These are phyloP conservation scores for Gambusia holbrooki DNA, from an alignment of 2,113 vertebrate species.

Conservation along the genomic window DNA sequence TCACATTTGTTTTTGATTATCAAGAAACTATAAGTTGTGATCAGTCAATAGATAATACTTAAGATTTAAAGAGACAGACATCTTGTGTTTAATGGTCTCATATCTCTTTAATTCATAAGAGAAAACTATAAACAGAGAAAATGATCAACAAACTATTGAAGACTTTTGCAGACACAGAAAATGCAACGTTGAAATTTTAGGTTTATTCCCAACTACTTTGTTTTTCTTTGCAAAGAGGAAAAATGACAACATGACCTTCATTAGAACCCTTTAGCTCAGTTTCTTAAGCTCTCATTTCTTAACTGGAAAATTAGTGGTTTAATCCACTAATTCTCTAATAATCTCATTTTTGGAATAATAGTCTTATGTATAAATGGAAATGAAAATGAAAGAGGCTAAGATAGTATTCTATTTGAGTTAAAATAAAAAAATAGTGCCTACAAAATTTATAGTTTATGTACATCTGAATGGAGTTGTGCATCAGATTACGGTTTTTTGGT, in stretches of 20 bases:
- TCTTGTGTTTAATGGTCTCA: no score
- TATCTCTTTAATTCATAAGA: no score
- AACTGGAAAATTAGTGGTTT: conserved; percentile 6
- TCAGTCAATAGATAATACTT: no score
- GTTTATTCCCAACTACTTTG: background rate
- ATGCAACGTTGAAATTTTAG: no score
- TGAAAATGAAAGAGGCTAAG: background rate
- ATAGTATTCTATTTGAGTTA: no score
- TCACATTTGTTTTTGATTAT: no score
- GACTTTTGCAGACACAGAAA: no score
- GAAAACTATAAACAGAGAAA: no score
- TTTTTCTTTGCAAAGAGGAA: background rate
- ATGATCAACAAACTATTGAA: no score
- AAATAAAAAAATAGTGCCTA: background rate
- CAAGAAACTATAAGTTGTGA: no score
- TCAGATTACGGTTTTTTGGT: background rate
- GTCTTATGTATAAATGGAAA: background rate
- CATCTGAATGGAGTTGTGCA: background rate
- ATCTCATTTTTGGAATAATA: background rate
- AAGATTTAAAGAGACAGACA: no score
- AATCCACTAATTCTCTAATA: background rate
- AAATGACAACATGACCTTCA: background rate
- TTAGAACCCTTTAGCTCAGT: background rate
- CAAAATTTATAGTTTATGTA: background rate
- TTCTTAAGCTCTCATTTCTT: background rate